Conservation (phyloP, 2,888 invertebrate genomes). For the Oscheius sp. region DNA sequence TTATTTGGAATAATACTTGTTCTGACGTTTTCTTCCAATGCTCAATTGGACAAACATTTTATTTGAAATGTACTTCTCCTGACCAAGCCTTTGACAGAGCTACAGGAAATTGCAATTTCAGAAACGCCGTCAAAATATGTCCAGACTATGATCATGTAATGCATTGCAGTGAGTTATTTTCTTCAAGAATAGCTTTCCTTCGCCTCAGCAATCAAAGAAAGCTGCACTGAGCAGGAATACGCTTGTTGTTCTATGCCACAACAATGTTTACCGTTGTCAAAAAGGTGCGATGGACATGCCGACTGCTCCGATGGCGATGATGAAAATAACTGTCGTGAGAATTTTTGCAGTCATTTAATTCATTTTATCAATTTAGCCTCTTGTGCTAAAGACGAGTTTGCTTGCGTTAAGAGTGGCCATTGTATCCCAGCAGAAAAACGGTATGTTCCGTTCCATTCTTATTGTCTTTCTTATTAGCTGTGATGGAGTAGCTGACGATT, state of each 20-base stretch:
- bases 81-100: constrained; percentile 65
- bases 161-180: constrained; percentile 65
- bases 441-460: neutral
- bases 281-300: constrained; percentile 64
- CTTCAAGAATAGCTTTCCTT: neutral
- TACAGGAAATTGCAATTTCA: constrained; percentile 65
- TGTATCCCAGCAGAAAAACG: constrained; percentile 63
- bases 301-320: constrained; percentile 67
- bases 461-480: constrained; percentile 36
- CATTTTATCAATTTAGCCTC: constrained; percentile 50
- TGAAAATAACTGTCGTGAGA: constrained; percentile 68
- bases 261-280: constrained; percentile 55
- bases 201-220: constrained; percentile 53
- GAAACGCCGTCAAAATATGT: constrained; percentile 61
- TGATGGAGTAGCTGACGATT: constrained; percentile 68
- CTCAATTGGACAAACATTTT: constrained; percentile 66
- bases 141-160: constrained; percentile 69
- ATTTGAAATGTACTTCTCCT: constrained; percentile 57
- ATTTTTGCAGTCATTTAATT: too few relatives aligned
- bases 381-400: constrained; percentile 64
- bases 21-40: constrained; percentile 66
- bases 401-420: constrained; percentile 63
- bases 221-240: constrained; percentile 53
- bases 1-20: constrained; percentile 66
- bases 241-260: constrained; percentile 68